These are phyloP conservation scores for Yponomeuta malinellus DNA, from an alignment of 2,888 invertebrate species.

Conservation along the genomic window DNA sequence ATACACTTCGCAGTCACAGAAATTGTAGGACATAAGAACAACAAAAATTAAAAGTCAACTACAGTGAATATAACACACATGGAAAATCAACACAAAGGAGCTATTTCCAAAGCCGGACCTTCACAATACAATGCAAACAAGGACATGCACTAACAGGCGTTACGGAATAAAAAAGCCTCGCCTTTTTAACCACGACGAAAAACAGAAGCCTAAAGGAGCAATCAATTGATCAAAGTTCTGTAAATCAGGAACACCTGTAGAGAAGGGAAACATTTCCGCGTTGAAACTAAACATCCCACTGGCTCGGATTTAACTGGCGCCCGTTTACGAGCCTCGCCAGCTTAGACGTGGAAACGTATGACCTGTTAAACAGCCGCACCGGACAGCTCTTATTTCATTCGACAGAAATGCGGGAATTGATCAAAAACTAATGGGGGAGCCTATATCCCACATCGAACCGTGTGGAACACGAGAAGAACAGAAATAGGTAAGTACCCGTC, in stretches of 20 bases:
- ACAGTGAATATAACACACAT: too few relatives aligned
- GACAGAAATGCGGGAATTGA: not conserved
- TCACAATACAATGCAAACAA: not conserved
- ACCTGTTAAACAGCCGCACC: constrained; percentile 22
- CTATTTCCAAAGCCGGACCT: not conserved
- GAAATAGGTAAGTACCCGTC: not conserved
- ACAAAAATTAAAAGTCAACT: not conserved
- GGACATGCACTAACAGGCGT: not conserved
- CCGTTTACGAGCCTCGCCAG: constrained; percentile 51
- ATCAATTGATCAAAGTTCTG: constrained; percentile 12
- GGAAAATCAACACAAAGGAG: not conserved
- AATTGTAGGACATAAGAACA: too few relatives aligned
- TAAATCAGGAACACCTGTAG: not conserved
- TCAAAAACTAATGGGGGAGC: not conserved
- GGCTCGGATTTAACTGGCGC: constrained; percentile 43
- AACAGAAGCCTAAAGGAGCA: not conserved
- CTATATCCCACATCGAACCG: not conserved
- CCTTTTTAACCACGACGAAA: not conserved
- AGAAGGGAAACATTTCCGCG: constrained; percentile 23
- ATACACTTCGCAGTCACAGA: too few relatives aligned
- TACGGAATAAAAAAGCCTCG: not conserved
- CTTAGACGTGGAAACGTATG: constrained; percentile 57
- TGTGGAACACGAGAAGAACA: not conserved
- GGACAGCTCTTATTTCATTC: not conserved
- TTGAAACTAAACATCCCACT: constrained; percentile 44